Percentiles rank a stretch among this genome's conserved stretches.
These are phyloP conservation scores for Campodea augens DNA, from an alignment of 1,140 invertebrate genomes.

Conservation along the genomic window DNA sequence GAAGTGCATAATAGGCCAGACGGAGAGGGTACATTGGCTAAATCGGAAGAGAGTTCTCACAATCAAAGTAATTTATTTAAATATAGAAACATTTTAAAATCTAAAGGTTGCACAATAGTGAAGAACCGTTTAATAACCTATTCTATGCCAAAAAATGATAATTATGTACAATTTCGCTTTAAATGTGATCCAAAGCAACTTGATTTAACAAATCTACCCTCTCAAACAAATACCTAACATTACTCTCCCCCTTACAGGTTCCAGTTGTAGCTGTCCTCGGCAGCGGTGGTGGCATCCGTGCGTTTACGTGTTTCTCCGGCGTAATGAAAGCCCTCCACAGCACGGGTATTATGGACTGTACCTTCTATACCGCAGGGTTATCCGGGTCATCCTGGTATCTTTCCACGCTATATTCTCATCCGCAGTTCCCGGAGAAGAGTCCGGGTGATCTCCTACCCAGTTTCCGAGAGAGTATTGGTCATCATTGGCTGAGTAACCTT, in stretches of 20 bases:
- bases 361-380: conserved; percentile 25
- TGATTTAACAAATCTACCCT: no score
- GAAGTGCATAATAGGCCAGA: no score
- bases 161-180: no score
- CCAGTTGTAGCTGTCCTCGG: conserved; percentile 28
- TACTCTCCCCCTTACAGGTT: conserved; percentile 20
- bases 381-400: conserved; percentile 27
- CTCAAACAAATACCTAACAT: background rate
- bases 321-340: conserved; percentile 26
- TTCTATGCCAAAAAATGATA: no score
- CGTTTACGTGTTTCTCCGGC: conserved; percentile 28
- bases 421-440: conserved; percentile 19
- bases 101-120: no score
- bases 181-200: no score
- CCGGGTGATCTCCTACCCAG: conserved; percentile 23
- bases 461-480: conserved; percentile 24
- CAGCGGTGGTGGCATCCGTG: conserved; percentile 30
- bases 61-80: no score
- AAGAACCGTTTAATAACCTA: no score
- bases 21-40: no score
- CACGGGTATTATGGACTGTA: conserved; percentile 24
- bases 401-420: conserved; percentile 22
- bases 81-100: no score
- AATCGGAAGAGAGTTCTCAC: no score
- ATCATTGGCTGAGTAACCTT: conserved; percentile 18